Percentiles rank a stretch among this genome's conserved stretches.
Conservation (phyloP, 2,797 vertebrate species). For the Gymnodraco acuticeps region DNA sequence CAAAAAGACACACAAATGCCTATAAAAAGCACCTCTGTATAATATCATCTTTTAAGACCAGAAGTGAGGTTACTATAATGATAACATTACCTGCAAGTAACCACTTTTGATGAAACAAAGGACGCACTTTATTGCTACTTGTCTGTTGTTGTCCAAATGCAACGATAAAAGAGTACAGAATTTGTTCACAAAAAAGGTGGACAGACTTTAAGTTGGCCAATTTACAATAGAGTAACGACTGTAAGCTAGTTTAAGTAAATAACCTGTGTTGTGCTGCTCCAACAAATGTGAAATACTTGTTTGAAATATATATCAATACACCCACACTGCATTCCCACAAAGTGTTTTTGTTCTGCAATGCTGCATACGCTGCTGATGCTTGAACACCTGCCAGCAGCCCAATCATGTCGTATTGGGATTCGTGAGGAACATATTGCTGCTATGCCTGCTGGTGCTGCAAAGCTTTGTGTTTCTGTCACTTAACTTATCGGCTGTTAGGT, state of each 20-base stretch:
- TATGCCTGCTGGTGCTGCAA: constrained; percentile 1
- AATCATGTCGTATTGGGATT: background rate
- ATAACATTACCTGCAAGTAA: background rate
- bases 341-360: background rate
- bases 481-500: constrained; percentile 23
- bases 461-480: constrained; percentile 22
- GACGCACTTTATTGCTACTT: background rate
- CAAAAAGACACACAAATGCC: constrained; percentile 24
- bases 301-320: background rate
- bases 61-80: no score
- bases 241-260: background rate
- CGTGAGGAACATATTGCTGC: background rate
- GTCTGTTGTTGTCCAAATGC: background rate
- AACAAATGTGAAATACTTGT: background rate
- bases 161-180: background rate
- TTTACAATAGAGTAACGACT: background rate
- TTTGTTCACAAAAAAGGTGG: background rate
- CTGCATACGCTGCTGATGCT: background rate
- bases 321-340: background rate
- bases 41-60: background rate
- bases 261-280: background rate
- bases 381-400: background rate
- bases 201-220: background rate
- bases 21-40: background rate
- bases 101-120: background rate